phyloP scores from a whole-genome alignment of 2,113 vertebrate genomes.

The Eurystomus gularis region DNA sequence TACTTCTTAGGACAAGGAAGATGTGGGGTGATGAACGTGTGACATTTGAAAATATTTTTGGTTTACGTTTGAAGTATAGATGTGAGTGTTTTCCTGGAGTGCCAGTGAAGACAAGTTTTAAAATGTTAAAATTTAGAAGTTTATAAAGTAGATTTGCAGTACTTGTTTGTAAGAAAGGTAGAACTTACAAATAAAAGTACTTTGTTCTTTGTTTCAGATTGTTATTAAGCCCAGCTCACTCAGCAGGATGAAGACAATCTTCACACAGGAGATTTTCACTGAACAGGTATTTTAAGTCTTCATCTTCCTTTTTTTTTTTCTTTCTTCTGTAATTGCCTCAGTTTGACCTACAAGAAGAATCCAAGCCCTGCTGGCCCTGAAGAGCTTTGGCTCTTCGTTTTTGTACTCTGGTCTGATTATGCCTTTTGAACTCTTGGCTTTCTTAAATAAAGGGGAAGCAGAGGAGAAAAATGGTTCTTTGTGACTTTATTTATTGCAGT shows the following conservation, averaged over 20 bases:
- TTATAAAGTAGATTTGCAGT: neutral
- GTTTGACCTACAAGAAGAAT: neutral
- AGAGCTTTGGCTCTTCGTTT: neutral
- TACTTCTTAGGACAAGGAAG: neutral
- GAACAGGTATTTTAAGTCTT: constrained; percentile 85
- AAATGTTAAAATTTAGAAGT: neutral
- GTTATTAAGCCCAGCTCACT: constrained; percentile 97
- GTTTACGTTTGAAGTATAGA: neutral
- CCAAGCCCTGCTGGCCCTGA: neutral
- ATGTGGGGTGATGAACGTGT: neutral
- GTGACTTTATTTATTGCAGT: neutral
- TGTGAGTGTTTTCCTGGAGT: neutral
- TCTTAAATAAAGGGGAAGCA: neutral
- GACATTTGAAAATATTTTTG: neutral
- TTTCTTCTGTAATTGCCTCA: neutral
- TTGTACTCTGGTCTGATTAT: neutral
- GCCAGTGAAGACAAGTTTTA: neutral
- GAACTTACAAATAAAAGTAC: neutral
- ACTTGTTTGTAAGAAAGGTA: neutral
- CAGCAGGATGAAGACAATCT: constrained; percentile 99
- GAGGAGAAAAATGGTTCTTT: neutral
- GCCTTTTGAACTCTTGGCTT: neutral
- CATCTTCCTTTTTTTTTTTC: rapidly evolving
- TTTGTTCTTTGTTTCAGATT: constrained; percentile 79
- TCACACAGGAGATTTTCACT: constrained; percentile 99